phyloP scores from a whole-genome alignment of 1,140 invertebrate species.

The Anastrepha obliqua region DNA sequence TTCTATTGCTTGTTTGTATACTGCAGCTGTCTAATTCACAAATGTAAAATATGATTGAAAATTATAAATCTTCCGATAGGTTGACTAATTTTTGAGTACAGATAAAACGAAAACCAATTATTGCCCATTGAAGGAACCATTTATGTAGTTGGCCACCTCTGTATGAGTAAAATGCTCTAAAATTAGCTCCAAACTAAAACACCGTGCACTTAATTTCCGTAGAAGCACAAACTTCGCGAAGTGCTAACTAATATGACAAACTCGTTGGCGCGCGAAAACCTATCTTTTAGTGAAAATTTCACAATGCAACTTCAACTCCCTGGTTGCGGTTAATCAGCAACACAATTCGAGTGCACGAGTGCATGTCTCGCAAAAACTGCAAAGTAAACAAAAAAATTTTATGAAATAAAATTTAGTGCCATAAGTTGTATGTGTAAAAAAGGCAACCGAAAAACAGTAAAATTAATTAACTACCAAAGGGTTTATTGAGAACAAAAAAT shows the following conservation, averaged over 20 bases:
- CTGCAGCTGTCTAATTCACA: too few relatives aligned
- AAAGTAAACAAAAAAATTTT: not conserved
- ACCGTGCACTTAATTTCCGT: not conserved
- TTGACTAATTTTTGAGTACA: too few relatives aligned
- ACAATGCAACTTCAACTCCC: not conserved
- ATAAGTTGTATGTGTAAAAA: not conserved
- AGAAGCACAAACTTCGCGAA: not conserved
- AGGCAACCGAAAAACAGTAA: constrained; percentile 14
- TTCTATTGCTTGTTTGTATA: too few relatives aligned
- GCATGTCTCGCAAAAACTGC: not conserved
- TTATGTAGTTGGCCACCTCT: too few relatives aligned
- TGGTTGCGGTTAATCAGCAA: constrained; percentile 25
- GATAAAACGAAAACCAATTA: too few relatives aligned
- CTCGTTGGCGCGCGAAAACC: not conserved
- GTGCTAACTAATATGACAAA: constrained; percentile 2
- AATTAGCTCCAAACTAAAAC: too few relatives aligned
- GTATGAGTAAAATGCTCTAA: too few relatives aligned
- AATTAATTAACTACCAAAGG: constrained; percentile 45
- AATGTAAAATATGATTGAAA: too few relatives aligned
- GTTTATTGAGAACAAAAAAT: not conserved
- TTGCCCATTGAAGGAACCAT: too few relatives aligned
- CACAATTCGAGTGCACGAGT: not conserved
- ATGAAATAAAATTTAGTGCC: not conserved
- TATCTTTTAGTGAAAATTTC: not conserved
- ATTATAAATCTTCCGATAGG: too few relatives aligned